These are phyloP conservation scores for Galemys pyrenaicus DNA, from an alignment of 2,113 vertebrate genomes.

Conservation along the genomic window DNA sequence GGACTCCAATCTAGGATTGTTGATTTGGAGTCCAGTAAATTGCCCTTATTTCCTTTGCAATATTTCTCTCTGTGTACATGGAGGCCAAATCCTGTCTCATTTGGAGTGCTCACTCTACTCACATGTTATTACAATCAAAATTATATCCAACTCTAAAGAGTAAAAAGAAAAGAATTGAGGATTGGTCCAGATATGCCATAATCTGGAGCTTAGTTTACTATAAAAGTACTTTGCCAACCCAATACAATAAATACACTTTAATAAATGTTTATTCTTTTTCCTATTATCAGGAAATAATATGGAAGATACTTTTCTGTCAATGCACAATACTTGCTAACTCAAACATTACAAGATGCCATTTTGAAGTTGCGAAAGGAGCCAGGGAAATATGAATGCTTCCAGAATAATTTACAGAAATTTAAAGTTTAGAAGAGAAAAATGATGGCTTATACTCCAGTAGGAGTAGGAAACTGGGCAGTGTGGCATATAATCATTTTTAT, in stretches of 20 bases:
- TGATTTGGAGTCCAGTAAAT: not conserved
- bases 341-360: conserved; percentile 5
- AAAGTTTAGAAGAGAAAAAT: conserved; percentile 29
- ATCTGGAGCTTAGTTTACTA: not conserved
- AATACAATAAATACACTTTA: conserved; percentile 8
- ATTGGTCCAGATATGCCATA: not conserved
- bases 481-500: not conserved
- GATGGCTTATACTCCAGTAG: not conserved
- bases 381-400: not conserved
- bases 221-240: not conserved
- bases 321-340: not conserved
- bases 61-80: not conserved
- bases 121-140: not conserved
- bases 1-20: not conserved
- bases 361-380: not conserved
- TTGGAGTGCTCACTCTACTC: not conserved
- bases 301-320: not conserved
- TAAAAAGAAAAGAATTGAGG: not conserved
- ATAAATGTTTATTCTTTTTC: conserved; percentile 21
- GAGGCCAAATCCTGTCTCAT: not conserved
- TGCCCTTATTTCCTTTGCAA: not conserved
- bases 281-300: no score
- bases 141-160: not conserved
- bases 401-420: conserved; percentile 25
- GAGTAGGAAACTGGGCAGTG: not conserved